phyloP scores from a whole-genome alignment of 2,113 vertebrate species.

The Platysternon megacephalum region DNA sequence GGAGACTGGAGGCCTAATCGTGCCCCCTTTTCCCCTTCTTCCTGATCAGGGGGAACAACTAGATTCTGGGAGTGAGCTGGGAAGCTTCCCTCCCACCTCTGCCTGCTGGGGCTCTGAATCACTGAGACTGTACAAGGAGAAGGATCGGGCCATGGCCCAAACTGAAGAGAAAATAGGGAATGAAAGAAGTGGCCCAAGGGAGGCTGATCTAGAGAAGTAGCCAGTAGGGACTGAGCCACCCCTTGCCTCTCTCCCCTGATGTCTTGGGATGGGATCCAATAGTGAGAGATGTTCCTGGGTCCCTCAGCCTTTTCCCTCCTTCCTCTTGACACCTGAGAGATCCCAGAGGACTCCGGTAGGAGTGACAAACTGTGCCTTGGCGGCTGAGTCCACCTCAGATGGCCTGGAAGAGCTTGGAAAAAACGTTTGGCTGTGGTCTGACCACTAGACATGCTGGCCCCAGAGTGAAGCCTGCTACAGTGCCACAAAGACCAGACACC shows the following conservation, averaged over 20 bases:
- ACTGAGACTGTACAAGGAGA: background rate
- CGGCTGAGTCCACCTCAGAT: background rate
- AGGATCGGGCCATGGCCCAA: background rate
- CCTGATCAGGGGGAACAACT: background rate
- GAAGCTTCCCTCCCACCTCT: background rate
- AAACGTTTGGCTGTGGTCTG: background rate
- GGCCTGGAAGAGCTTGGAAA: background rate
- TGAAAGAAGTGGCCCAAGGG: background rate
- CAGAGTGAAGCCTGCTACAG: background rate
- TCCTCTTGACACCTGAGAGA: background rate
- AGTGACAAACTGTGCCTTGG: background rate
- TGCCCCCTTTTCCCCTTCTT: background rate
- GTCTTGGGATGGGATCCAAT: background rate
- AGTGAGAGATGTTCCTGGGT: background rate
- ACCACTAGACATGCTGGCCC: background rate
- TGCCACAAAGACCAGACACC: background rate
- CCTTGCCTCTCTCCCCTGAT: background rate
- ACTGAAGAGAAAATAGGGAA: background rate
- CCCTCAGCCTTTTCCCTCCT: background rate
- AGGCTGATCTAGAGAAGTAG: background rate
- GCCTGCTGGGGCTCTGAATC: background rate
- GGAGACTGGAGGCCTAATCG: background rate
- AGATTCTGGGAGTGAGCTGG: background rate
- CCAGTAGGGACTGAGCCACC: background rate
- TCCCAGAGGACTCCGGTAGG: background rate